Evolutionary conservation across 2,113 vertebrate genomes (phyloP), one percentile per base, ranked within the genome.

Genomic region (Hypanus sabinus): DNA sequence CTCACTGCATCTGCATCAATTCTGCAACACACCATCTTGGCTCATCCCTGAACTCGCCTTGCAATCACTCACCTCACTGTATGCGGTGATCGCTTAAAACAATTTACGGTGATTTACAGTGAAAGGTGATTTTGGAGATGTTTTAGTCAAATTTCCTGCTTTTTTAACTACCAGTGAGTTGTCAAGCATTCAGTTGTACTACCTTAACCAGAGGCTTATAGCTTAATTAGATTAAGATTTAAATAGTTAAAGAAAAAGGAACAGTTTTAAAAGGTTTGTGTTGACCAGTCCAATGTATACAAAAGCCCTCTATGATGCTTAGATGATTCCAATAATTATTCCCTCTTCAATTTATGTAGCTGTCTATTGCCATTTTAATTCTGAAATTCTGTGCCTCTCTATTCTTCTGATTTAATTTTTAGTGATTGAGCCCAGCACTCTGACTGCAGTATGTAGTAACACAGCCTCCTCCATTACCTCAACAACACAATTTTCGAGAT

Each of bases 371-470:
- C 60, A 68, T 20, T 90, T 33, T 20, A 16, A 90, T 90, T 14
- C n/a, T 33, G 65, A 7, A 75, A 46, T 93, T 71, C 65, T 55
- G 36, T 73, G 68, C 55, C 5, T 71, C 91, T 30, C 62, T 90
- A 16, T 36, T 91, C 62, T 30, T 71, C 36, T 73, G 91, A 73
- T 75, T 93, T 73, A 71, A 38, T 93, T 93, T 55, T 27, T 14
- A 93, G 91, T 93, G 91, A 93, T 75, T 46, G 91, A 93, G 33
- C 91, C 70, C 36, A 93, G 70, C 70, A 75, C 70, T 2, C 33
- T 68, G 38, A 71, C 91, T 93, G 22, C 30, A 65, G 60, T 90
- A 14, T 16, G 65, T 33, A 9, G 36, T 10, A 68, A 93, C 36
- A 75, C 20, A 38, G 33, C 36, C 33, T 27, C 68, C 38, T 75